phyloP scores from a whole-genome alignment of 2,113 vertebrate genomes.

The Forbesichthys agassizii region DNA sequence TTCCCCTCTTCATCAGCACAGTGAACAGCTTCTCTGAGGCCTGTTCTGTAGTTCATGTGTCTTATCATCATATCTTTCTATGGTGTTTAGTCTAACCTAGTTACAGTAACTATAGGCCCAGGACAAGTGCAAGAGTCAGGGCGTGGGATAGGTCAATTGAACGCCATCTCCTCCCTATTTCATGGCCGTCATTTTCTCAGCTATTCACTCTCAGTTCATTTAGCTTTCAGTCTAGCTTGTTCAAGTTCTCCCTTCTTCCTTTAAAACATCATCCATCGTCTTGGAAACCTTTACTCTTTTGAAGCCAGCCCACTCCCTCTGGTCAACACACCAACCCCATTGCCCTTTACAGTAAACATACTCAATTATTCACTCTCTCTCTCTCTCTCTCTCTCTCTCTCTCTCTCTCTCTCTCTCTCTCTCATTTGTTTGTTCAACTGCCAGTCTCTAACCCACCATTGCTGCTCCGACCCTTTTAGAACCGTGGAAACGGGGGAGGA shows the following conservation, averaged over 20 bases:
- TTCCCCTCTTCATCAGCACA: too few relatives aligned
- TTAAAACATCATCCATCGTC: too few relatives aligned
- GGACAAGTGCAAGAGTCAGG: too few relatives aligned
- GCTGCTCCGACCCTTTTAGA: conserved; percentile 64
- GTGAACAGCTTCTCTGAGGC: too few relatives aligned
- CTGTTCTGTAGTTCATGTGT: too few relatives aligned
- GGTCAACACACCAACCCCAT: too few relatives aligned
- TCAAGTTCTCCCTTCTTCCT: too few relatives aligned
- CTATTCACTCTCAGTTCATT: neutral
- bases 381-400: neutral
- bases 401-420: neutral
- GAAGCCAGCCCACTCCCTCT: too few relatives aligned
- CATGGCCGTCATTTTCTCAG: neutral
- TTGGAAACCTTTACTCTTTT: too few relatives aligned
- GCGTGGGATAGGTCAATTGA: neutral
- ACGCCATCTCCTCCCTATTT: neutral
- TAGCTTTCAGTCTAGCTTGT: neutral
- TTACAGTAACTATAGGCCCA: too few relatives aligned
- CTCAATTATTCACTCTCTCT: neutral
- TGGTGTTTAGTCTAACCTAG: neutral
- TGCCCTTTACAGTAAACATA: too few relatives aligned
- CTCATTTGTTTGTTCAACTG: conserved; percentile 60
- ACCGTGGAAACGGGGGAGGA: conserved; percentile 73
- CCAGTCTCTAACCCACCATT: conserved; percentile 56
- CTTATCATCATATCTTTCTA: neutral